These are phyloP conservation scores for Helicoverpa assulta DNA, from an alignment of 2,888 invertebrate genomes.

Conservation along the genomic window DNA sequence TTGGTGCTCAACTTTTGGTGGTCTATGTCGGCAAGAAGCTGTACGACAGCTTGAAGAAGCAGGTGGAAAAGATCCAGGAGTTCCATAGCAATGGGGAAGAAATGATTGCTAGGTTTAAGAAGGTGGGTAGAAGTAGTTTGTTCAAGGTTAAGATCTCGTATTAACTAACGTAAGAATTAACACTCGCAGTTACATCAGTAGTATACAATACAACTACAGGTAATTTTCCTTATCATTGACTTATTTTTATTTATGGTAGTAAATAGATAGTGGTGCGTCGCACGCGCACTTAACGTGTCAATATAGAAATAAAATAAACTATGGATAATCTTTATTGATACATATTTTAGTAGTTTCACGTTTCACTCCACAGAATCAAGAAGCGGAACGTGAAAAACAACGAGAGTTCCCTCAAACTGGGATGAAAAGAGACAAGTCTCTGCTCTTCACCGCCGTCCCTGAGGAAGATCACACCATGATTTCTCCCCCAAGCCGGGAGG, in stretches of 20 bases:
- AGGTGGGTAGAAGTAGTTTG: constrained; percentile 67
- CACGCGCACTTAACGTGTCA: no score
- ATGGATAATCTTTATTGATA: no score
- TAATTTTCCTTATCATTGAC: neutral
- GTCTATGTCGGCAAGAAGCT: constrained; percentile 93
- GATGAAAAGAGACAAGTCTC: constrained; percentile 94
- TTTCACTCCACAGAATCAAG: constrained; percentile 77
- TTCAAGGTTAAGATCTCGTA: no score
- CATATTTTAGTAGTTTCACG: neutral
- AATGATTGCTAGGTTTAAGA: constrained; percentile 83
- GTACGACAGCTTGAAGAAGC: constrained; percentile 86
- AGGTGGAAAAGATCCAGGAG: constrained; percentile 78
- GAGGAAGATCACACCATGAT: constrained; percentile 92
- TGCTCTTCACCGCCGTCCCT: constrained; percentile 95
- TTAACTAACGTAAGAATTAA: no score
- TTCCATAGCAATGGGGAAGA: constrained; percentile 84
- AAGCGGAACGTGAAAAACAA: constrained; percentile 85
- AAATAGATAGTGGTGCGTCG: neutral
- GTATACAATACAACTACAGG: neutral
- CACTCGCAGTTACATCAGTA: neutral
- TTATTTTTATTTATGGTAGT: neutral
- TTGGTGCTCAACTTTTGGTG: constrained; percentile 94
- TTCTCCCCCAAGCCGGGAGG: constrained; percentile 82
- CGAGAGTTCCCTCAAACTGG: constrained; percentile 86
- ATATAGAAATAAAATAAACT: no score